Evolutionary conservation across 2,797 vertebrate genomes (phyloP), one percentile per base, ranked within the genome.

Genomic region (Centroberyx gerrardi): DNA sequence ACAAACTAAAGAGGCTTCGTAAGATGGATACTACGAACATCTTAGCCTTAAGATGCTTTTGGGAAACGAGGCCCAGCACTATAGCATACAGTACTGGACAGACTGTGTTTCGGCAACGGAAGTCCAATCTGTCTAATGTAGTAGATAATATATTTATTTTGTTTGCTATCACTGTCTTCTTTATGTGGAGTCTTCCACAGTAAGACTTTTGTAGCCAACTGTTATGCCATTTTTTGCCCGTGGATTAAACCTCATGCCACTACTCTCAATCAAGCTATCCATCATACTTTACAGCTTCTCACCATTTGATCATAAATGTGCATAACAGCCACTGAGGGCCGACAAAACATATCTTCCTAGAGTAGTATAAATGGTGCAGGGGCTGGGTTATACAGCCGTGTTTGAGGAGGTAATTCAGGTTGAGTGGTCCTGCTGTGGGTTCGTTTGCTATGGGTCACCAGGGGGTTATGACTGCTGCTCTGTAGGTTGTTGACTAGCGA

Each of bases 361-460:
- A 77, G 78, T 53, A 38, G 66, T 81, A 52, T 80, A 86, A 87
- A 82, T 64, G 68, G 29, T 72, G 46, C 49, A 63, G 48, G 73
- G 92, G 87, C 54, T 76, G 75, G 63, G 89, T 84, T 87, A 90
- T 93, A 88, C 90, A 89, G 85, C 92, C 53, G 17, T 85, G 74
- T 87, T 92, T 90, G 69, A 90, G 84, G 81, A 88, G 92, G 89
- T 95, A 92, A 92, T 93, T 89, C 82, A 78, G 83, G 81, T 81
- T 81, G 84, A 92, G 87, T 86, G 88, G 80, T 76, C 44, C 55
- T 27, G 77, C 82, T 60, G 13, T 40, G 62, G 80, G 71, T 88
- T 90, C 76, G 90, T 89, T 92, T 84, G 72, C 78, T 81, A 81
- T 71, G 78, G 85, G 83, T 90, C 92, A 87, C 86, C 7, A 4